phyloP scores from a whole-genome alignment of 2,888 invertebrate genomes.

The Pinctada fucata region DNA sequence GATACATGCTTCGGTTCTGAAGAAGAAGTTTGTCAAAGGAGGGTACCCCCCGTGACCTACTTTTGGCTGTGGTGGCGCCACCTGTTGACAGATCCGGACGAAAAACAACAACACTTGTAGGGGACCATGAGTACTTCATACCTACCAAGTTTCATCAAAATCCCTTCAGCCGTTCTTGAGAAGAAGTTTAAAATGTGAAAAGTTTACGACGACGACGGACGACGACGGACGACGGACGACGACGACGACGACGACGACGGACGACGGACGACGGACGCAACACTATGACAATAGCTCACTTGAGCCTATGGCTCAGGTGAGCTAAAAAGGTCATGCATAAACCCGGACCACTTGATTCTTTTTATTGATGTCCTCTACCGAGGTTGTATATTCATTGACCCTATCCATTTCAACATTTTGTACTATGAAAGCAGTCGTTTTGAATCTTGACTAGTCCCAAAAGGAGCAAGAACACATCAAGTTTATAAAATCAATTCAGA shows the following conservation, averaged over 20 bases:
- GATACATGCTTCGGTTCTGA: too few relatives aligned
- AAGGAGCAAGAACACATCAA: too few relatives aligned
- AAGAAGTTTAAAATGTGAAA: background rate
- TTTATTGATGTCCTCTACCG: too few relatives aligned
- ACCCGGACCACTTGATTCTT: too few relatives aligned
- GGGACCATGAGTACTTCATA: background rate
- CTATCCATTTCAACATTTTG: too few relatives aligned
- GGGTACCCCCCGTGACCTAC: background rate
- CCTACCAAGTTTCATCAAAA: background rate
- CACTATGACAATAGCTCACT: background rate
- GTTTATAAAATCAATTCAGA: too few relatives aligned
- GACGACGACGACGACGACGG: too few relatives aligned
- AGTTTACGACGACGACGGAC: background rate
- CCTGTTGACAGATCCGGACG: background rate
- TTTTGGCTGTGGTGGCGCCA: slow-evolving; percentile 1
- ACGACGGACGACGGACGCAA: background rate
- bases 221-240: slow-evolving; percentile 1
- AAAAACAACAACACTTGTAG: slow-evolving; percentile 1
- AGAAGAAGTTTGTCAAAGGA: background rate
- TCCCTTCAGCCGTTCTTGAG: background rate
- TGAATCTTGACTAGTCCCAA: too few relatives aligned
- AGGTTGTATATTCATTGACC: too few relatives aligned
- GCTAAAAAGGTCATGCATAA: background rate
- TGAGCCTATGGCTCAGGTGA: slow-evolving; percentile 1
- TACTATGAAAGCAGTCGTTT: too few relatives aligned